Evolutionary conservation across 2,797 vertebrate species (phyloP).

Genomic region (Heliangelus exortis): DNA sequence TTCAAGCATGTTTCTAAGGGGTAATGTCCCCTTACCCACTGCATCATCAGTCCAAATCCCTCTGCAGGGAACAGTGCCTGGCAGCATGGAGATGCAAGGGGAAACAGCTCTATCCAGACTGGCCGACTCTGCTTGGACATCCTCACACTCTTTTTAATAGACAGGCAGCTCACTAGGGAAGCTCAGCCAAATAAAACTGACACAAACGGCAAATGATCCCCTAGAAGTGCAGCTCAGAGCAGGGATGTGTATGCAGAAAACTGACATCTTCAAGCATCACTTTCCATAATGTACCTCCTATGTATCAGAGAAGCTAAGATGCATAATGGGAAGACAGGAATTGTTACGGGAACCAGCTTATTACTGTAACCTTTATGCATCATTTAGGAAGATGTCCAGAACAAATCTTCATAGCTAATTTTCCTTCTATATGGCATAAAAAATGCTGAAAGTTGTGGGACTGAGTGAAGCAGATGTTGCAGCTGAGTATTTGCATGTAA

Average conservation of each 20-base stretch:
- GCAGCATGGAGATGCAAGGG: conserved; percentile 79
- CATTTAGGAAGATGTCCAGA: not conserved
- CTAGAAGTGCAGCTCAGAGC: not conserved
- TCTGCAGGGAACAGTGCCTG: conserved; percentile 75
- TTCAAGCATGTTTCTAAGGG: conserved; percentile 75
- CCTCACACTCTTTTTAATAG: conserved; percentile 85
- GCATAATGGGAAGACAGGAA: not conserved
- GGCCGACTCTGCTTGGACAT: conserved; percentile 82
- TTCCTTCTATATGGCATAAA: not conserved
- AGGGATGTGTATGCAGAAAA: not conserved
- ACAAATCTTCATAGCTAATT: not conserved
- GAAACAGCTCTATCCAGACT: conserved; percentile 80
- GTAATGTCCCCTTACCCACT: conserved; percentile 74
- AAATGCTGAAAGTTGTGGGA: not conserved
- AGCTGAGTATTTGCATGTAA: not conserved
- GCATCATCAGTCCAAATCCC: conserved; percentile 72
- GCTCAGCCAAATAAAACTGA: not conserved
- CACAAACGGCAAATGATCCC: not conserved
- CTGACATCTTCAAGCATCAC: not conserved
- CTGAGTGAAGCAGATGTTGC: not conserved
- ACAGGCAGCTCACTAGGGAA: not conserved
- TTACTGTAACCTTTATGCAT: not conserved
- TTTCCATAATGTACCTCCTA: not conserved
- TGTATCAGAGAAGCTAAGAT: not conserved
- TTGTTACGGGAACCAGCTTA: not conserved